Conservation (phyloP, 2,113 vertebrate species). For the Lutjanus erythropterus region DNA sequence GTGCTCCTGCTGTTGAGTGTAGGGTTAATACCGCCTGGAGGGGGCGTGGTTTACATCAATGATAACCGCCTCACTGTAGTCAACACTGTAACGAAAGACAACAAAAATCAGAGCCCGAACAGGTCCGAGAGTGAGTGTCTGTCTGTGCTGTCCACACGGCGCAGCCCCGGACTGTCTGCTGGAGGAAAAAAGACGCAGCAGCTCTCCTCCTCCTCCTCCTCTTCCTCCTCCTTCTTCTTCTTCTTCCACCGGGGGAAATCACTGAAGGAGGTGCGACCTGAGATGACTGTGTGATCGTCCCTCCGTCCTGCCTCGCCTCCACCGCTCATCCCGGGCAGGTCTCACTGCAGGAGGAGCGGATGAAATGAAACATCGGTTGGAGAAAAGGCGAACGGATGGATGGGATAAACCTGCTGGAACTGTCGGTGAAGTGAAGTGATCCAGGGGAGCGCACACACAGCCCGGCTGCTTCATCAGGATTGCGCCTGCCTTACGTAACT, state of each 20-base stretch:
- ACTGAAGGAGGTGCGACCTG: conserved; percentile 61
- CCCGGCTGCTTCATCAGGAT: conserved; percentile 23
- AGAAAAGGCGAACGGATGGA: conserved; percentile 14
- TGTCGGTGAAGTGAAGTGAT: conserved; percentile 10
- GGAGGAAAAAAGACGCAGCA: conserved; percentile 1
- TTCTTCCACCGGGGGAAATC: conserved; percentile 38
- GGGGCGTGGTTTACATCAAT: conserved; percentile 82
- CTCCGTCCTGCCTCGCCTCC: conserved; percentile 23
- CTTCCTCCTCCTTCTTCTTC: too few relatives aligned
- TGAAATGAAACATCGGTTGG: not conserved
- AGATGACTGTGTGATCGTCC: conserved; percentile 31
- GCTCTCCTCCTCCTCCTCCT: too few relatives aligned
- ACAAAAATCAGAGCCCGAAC: conserved; percentile 18
- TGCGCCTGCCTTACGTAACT: conserved; percentile 79
- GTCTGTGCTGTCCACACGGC: not conserved
- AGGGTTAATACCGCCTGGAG: conserved; percentile 76
- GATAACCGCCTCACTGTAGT: conserved; percentile 64
- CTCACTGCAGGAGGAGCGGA: conserved; percentile 13
- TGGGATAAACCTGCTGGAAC: not conserved
- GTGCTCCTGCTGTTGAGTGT: conserved; percentile 57
- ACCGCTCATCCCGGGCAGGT: not conserved
- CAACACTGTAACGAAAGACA: conserved; percentile 50
- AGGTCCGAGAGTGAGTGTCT: not conserved
- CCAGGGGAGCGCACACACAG: conserved; percentile 18
- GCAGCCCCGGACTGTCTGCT: conserved; percentile 3